Evolutionary conservation across 2,113 vertebrate species (phyloP).

Genomic region (Sebastes schlegelii): DNA sequence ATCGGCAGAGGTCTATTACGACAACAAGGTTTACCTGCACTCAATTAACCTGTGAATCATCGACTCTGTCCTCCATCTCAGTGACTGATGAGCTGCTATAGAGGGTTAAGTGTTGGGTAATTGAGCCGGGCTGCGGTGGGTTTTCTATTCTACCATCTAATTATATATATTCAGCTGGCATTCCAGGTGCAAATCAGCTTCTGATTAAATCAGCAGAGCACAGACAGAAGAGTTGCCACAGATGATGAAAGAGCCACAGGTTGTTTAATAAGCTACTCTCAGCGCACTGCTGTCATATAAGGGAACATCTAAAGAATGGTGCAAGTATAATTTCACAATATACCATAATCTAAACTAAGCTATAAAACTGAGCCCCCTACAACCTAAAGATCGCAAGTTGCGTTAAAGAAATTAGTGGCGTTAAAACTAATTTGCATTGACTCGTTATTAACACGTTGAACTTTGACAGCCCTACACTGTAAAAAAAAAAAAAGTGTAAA

Average conservation of each 20-base stretch:
- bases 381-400: too few species aligned
- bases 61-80: neutral
- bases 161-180: slow-evolving; percentile 1
- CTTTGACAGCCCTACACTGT: too few species aligned
- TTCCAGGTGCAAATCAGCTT: slow-evolving; percentile 15
- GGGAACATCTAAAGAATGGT: too few species aligned
- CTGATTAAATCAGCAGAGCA: neutral
- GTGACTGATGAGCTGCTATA: neutral
- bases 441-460: too few species aligned
- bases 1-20: neutral
- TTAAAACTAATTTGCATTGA: too few species aligned
- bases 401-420: too few species aligned
- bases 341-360: neutral
- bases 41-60: slow-evolving; percentile 26
- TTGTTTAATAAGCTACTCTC: neutral
- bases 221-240: neutral
- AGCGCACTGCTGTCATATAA: neutral
- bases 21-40: slow-evolving; percentile 27
- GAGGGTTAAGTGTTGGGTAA: slow-evolving; percentile 20
- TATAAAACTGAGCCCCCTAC: too few species aligned
- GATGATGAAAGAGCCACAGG: neutral
- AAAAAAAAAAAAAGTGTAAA: too few species aligned
- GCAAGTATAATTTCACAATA: too few species aligned
- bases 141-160: neutral
- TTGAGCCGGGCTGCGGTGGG: neutral